Evolutionary conservation across 2,888 invertebrate genomes (phyloP).

Genomic region (Atherix ibis): DNA sequence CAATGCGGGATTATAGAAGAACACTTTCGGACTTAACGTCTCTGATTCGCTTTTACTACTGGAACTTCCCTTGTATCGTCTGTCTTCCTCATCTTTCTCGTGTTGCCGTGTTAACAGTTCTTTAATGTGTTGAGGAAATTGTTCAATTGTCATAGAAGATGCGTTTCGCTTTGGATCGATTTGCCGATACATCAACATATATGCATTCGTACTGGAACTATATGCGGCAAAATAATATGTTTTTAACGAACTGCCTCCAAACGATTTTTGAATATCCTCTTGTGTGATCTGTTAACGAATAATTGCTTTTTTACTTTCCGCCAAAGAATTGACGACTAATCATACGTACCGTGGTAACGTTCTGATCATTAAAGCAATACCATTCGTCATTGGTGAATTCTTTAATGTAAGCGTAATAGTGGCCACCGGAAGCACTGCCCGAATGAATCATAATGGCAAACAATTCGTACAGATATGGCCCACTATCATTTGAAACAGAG

Average conservation of each 20-base stretch:
- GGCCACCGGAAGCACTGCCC: constrained; percentile 78
- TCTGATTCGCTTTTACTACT: too few relatives aligned
- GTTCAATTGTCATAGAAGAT: constrained; percentile 44
- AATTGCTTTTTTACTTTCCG: too few relatives aligned
- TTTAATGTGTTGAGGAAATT: constrained; percentile 62
- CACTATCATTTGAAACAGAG: constrained; percentile 31
- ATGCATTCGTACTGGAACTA: constrained; percentile 72
- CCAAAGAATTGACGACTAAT: too few relatives aligned
- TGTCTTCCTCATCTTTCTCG: constrained; percentile 47
- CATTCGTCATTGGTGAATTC: constrained; percentile 58
- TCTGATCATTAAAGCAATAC: constrained; percentile 82
- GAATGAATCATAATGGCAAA: constrained; percentile 88
- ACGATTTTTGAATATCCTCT: constrained; percentile 68
- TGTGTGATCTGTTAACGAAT: constrained; percentile 43
- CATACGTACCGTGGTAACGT: constrained; percentile 50
- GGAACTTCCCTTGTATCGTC: constrained; percentile 36
- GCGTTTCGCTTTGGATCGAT: constrained; percentile 47
- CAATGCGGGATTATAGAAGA: constrained; percentile 43
- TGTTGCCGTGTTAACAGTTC: constrained; percentile 45
- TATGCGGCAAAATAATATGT: constrained; percentile 58
- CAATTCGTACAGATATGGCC: constrained; percentile 67
- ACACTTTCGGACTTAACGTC: constrained; percentile 43
- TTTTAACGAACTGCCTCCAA: constrained; percentile 60
- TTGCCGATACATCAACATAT: constrained; percentile 81
- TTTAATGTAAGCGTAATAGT: constrained; percentile 84